phyloP scores from a whole-genome alignment of 1,140 invertebrate genomes.

The Tetragnatha versicolor region DNA sequence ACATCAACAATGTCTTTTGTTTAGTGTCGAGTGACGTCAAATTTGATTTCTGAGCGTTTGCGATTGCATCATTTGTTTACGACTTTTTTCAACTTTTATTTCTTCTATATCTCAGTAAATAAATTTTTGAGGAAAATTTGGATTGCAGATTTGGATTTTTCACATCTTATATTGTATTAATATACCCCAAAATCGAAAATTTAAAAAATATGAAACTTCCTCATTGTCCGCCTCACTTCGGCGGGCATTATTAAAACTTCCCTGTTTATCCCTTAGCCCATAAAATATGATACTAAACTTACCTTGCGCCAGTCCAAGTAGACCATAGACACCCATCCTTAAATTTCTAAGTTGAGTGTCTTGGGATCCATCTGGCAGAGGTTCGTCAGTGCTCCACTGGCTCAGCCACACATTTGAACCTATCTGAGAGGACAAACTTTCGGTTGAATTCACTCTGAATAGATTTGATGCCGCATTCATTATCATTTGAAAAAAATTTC shows the following conservation, averaged over 20 bases:
- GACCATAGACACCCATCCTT: constrained; percentile 30
- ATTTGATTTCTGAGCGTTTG: no score
- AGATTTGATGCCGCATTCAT: not conserved
- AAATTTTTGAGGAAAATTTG: not conserved
- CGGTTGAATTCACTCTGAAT: not conserved
- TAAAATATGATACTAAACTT: not conserved
- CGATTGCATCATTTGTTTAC: no score
- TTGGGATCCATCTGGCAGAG: constrained; percentile 39
- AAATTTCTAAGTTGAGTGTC: constrained; percentile 25
- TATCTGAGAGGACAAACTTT: not conserved
- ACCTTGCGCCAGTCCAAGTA: constrained; percentile 39
- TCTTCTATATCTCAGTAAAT: not conserved
- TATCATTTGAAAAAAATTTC: not conserved
- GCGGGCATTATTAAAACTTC: not conserved
- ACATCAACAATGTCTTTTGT: no score
- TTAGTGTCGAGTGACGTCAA: no score
- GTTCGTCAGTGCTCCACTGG: constrained; percentile 35
- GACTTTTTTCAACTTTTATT: no score
- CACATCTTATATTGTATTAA: not conserved
- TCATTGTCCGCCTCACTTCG: not conserved
- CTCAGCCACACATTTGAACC: constrained; percentile 51
- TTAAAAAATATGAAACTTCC: not conserved
- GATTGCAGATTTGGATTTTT: not conserved
- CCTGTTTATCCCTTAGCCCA: not conserved
- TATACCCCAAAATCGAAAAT: not conserved